Evolutionary conservation across 2,888 invertebrate species (phyloP).

Genomic region (Drosophila anomalata): DNA sequence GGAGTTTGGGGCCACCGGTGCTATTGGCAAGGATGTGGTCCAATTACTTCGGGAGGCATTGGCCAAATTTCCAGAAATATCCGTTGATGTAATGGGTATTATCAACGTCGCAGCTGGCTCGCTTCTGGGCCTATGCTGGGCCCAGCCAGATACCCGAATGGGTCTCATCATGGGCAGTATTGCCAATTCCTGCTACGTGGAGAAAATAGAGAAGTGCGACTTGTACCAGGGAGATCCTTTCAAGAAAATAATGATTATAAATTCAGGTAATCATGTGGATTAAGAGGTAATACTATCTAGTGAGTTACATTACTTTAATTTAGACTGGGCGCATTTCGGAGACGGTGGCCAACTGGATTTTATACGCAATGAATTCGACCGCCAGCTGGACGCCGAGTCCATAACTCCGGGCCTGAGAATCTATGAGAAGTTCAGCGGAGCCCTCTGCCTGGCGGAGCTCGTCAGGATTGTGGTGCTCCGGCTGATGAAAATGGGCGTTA

Average conservation of each 20-base stretch:
- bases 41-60: conserved; percentile 93
- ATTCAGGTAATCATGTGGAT: conserved; percentile 86
- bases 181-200: conserved; percentile 95
- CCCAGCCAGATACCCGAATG: conserved; percentile 89
- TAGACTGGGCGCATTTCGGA: conserved; percentile 98
- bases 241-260: conserved; percentile 88
- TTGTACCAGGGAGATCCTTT: conserved; percentile 87
- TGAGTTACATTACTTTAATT: no score
- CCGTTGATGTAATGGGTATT: conserved; percentile 93
- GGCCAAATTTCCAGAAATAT: conserved; percentile 90
- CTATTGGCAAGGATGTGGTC: conserved; percentile 95
- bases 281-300: neutral
- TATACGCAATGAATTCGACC: conserved; percentile 92
- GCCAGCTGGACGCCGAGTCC: conserved; percentile 90
- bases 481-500: conserved; percentile 88
- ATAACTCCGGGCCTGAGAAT: conserved; percentile 91
- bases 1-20: conserved; percentile 95
- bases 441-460: conserved; percentile 98
- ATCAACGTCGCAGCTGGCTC: conserved; percentile 97
- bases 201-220: conserved; percentile 90
- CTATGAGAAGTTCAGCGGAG: conserved; percentile 92
- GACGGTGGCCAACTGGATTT: conserved; percentile 94
- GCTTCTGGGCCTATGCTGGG: conserved; percentile 94
- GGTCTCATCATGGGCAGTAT: conserved; percentile 92
- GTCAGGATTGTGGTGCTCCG: conserved; percentile 92